phyloP scores from a whole-genome alignment of 2,888 invertebrate species.

The Cryptocephalus primarius region DNA sequence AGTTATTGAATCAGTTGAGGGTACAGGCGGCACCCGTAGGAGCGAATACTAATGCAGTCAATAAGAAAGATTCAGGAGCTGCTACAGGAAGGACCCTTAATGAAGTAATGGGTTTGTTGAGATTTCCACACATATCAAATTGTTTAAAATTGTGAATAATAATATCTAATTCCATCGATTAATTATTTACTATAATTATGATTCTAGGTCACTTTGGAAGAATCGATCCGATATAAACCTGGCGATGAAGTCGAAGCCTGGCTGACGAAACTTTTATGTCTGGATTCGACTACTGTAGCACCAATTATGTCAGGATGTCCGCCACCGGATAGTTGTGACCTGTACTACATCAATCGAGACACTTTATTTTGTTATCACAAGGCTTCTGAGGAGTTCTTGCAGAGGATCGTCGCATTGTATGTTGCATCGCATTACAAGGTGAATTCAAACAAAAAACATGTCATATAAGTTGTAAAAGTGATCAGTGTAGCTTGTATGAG shows the following conservation, averaged over 20 bases:
- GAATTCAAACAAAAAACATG: constrained; percentile 8
- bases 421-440: constrained; percentile 98
- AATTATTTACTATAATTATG: too few relatives aligned
- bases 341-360: constrained; percentile 82
- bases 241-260: constrained; percentile 84
- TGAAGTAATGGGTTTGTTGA: constrained; percentile 36
- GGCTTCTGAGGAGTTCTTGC: constrained; percentile 85
- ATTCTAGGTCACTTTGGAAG: constrained; percentile 66
- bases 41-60: constrained; percentile 39
- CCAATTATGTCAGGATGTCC: constrained; percentile 73
- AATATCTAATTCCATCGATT: too few relatives aligned
- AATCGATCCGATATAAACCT: constrained; percentile 87
- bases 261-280: constrained; percentile 83
- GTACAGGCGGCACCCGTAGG: constrained; percentile 46
- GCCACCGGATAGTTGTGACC: constrained; percentile 76
- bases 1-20: constrained; percentile 81
- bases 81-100: constrained; percentile 43
- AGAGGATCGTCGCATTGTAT: constrained; percentile 83
- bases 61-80: constrained; percentile 35
- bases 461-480: background rate
- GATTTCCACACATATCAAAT: too few relatives aligned
- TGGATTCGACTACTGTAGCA: constrained; percentile 67
- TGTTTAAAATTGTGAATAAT: too few relatives aligned
- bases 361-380: constrained; percentile 94
- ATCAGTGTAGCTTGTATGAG: background rate